A percentile compares a stretch with the other conserved stretches of the same genome.
Conservation (phyloP, 2,113 vertebrate species). For the Marmota monax region DNA sequence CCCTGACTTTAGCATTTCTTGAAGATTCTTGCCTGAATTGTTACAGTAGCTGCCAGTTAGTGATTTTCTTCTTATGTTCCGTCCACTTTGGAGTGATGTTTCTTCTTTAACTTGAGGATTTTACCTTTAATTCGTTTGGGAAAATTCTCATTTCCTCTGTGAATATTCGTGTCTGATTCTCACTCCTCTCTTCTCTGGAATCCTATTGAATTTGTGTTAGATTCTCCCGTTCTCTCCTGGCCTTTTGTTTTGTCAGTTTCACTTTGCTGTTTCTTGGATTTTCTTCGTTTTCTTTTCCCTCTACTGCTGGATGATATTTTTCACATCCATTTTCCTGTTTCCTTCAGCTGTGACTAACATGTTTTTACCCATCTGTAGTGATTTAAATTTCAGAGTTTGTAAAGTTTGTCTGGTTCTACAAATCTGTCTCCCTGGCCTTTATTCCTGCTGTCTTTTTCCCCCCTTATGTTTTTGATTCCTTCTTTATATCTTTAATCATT, state of each 20-base stretch:
- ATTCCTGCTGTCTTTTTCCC: neutral
- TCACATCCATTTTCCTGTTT: neutral
- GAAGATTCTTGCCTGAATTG: neutral
- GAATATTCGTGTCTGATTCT: neutral
- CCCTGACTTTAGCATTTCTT: neutral
- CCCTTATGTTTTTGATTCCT: neutral
- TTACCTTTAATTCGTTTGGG: slow-evolving; percentile 7
- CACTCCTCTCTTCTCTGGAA: neutral
- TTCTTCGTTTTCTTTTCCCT: neutral
- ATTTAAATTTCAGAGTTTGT: slow-evolving; percentile 59
- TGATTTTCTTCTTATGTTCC: neutral
- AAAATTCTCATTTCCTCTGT: slow-evolving; percentile 5
- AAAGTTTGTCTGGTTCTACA: slow-evolving; percentile 32
- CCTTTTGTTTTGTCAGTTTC: neutral
- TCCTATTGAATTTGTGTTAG: neutral
- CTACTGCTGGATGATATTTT: neutral
- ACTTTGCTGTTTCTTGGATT: neutral
- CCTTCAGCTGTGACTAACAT: neutral
- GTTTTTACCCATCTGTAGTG: neutral
- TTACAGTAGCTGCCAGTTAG: neutral
- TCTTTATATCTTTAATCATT: slow-evolving; percentile 21
- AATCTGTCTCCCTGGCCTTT: neutral
- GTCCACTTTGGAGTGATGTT: neutral
- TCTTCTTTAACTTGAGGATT: slow-evolving; percentile 3
- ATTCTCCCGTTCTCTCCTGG: neutral